These are phyloP conservation scores for Phymanthus crucifer DNA, from an alignment of 92 coral and sea anemone genomes.

Conservation along the genomic window DNA sequence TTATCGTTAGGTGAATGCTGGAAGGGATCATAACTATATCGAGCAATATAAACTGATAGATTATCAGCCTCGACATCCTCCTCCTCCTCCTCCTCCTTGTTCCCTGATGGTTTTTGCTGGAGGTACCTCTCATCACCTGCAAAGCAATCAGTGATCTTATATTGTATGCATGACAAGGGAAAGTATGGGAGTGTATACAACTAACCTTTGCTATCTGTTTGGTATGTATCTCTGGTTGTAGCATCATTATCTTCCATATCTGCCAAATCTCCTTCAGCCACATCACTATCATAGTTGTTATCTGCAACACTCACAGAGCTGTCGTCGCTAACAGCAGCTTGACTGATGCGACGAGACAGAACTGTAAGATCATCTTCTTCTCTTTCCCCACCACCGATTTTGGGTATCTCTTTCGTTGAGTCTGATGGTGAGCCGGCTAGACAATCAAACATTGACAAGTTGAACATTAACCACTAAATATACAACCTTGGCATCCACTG, in stretches of 20 bases:
- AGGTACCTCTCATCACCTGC: constrained; percentile 39
- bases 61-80: constrained; percentile 63
- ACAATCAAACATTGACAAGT: neutral
- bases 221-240: no score
- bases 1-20: constrained; percentile 94
- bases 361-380: constrained; percentile 61
- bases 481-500: no score
- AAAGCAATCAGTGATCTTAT: neutral
- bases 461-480: no score
- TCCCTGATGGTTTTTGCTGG: constrained; percentile 20
- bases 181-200: neutral
- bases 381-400: neutral
- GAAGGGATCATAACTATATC: constrained; percentile 91
- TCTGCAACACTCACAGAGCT: constrained; percentile 52
- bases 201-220: neutral
- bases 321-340: constrained; percentile 71
- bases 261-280: constrained; percentile 79
- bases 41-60: constrained; percentile 85
- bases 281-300: constrained; percentile 73
- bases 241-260: constrained; percentile 44
- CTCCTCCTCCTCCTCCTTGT: constrained; percentile 17
- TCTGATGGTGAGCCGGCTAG: neutral
- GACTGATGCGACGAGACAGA: constrained; percentile 63
- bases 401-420: neutral
- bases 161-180: neutral